Conservation (phyloP, 2,113 vertebrate genomes). For the Rhineura floridana region DNA sequence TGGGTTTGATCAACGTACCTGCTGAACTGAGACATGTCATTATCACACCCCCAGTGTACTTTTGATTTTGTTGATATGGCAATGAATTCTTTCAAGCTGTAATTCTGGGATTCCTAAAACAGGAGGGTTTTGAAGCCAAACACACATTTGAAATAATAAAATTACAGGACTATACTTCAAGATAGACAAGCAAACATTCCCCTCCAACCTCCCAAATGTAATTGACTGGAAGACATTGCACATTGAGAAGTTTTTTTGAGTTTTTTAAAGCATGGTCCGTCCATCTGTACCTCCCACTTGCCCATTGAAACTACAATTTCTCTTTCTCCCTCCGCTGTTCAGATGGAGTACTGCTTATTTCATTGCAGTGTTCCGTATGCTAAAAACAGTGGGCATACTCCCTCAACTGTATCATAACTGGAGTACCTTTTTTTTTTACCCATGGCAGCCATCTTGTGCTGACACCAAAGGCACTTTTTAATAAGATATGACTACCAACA, state of each 20-base stretch:
- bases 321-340: background rate
- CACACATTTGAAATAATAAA: background rate
- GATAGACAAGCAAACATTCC: background rate
- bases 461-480: no score
- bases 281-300: no score
- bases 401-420: no score
- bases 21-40: background rate
- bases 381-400: background rate
- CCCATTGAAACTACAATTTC: background rate
- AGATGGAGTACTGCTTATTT: background rate
- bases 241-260: background rate
- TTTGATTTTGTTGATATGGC: background rate
- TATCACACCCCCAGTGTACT: background rate
- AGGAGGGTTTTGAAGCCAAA: slow-evolving; percentile 24
- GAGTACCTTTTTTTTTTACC: no score
- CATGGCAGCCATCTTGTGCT: no score
- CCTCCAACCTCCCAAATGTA: background rate
- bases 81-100: slow-evolving; percentile 14
- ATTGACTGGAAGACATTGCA: background rate
- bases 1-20: no score
- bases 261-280: background rate
- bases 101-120: slow-evolving; percentile 16
- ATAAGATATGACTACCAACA: no score
- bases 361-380: background rate
- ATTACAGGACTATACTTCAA: background rate